Conservation (phyloP, 2,797 vertebrate genomes). For the Etheostoma nigrum region DNA sequence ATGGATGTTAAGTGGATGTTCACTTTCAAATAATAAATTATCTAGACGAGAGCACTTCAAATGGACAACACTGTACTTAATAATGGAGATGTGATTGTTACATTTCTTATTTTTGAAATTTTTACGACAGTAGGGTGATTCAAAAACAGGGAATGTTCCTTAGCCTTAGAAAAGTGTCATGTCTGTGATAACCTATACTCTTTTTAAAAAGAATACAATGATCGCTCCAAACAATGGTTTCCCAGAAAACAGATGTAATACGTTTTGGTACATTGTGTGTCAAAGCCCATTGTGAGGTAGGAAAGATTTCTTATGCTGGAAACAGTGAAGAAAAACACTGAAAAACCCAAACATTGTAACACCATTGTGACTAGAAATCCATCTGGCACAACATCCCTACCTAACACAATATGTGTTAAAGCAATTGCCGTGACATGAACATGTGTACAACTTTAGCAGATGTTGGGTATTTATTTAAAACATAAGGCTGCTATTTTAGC, state of each 20-base stretch:
- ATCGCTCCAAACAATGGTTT: not conserved
- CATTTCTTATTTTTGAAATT: slow-evolving; percentile 24
- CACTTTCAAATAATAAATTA: slow-evolving; percentile 45
- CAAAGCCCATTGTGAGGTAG: not conserved
- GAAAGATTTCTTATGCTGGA: slow-evolving; percentile 7
- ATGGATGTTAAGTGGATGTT: slow-evolving; percentile 56
- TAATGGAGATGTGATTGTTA: slow-evolving; percentile 24
- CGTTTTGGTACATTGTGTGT: slow-evolving; percentile 2
- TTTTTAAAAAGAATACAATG: not conserved
- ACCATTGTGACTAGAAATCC: slow-evolving; percentile 2
- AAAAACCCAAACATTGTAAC: not conserved
- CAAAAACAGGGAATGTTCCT: not conserved
- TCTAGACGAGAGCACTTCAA: slow-evolving; percentile 53
- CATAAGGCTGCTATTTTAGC: slow-evolving; percentile 35
- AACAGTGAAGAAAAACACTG: not conserved
- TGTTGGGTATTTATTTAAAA: slow-evolving; percentile 19
- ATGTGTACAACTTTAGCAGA: not conserved
- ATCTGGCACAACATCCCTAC: not conserved
- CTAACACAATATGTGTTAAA: not conserved
- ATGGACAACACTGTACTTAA: slow-evolving; percentile 11
- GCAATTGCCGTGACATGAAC: not conserved
- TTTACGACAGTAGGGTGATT: slow-evolving; percentile 22
- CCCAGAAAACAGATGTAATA: not conserved
- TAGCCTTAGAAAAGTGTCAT: not conserved
- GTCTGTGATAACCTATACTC: slow-evolving; percentile 19